Evolutionary conservation across 1,140 invertebrate species (phyloP), one percentile per base, ranked within the genome.

Genomic region (Calosoma granatense): DNA sequence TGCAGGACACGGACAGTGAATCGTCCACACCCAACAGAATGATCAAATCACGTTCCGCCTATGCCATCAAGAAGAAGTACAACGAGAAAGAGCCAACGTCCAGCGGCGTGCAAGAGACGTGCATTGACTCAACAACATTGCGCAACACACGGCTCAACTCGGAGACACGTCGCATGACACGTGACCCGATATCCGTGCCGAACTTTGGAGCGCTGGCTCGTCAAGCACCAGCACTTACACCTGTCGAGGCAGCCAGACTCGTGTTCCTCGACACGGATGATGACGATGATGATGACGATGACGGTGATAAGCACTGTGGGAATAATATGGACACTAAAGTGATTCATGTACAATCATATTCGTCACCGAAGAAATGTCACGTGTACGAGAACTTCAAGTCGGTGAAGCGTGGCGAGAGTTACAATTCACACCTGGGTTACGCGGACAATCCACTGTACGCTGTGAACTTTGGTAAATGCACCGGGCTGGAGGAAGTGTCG

Each of bases 111-210:
- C 21, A 54, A 51, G 59, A 59, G 20, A 59, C 63, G 58, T 14
- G 21, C 17, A 17, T 30, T 12, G 22, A 68, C 73, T 56, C 58
- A 70, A 57, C 62, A 66, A 23, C 63, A 59, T 56, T 60, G 66
- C 61, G 51, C 68, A 56, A 55, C 65, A 21, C 39, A 53, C 60
- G 56, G 53, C 57, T 60, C 3, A 47, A 47, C 17, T 47, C 41
- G 17, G 41, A 47, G 17, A 47, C 17, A 3, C 9, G 41, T 3
- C 64, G 77, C 30, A 79, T 85, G 69, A 78, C 83, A 1, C 73
- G 85, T 47, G 85, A 88, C 63, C 84, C 84, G 1, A 80, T 86
- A 43, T 89, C 86, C 1, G 86, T 88, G 60, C 86, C 87, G 61
- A 87, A 88, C 71, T 87, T 87, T 64, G 80, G 81, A 14, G 76